Evolutionary conservation across 2,113 vertebrate species (phyloP).

Genomic region (Okapia johnstoni): DNA sequence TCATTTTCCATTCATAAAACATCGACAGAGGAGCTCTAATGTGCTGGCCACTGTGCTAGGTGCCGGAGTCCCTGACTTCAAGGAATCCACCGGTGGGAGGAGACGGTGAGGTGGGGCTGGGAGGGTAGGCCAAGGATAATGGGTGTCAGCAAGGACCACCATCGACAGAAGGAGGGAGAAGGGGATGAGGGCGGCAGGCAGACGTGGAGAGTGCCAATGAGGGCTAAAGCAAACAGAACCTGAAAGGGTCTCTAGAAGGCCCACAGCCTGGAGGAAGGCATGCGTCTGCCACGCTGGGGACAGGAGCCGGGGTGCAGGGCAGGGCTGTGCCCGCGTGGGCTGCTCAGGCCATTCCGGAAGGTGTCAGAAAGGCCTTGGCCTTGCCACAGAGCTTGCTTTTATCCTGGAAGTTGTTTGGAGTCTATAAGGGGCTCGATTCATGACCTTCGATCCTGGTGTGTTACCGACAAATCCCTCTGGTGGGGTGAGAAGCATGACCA

Average conservation of each 20-base stretch:
- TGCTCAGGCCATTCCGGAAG: background rate
- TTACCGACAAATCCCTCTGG: no score
- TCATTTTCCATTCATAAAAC: background rate
- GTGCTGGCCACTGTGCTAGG: accelerated
- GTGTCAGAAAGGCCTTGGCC: background rate
- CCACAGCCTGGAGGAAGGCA: background rate
- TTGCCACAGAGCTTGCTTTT: background rate
- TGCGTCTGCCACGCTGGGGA: accelerated
- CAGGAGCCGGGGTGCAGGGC: background rate
- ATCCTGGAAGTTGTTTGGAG: background rate
- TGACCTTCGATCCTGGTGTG: background rate
- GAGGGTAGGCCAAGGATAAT: no score
- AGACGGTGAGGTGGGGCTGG: background rate
- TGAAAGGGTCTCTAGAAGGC: background rate
- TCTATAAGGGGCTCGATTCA: background rate
- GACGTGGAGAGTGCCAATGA: background rate
- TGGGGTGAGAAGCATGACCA: background rate
- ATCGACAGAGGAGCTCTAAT: accelerated
- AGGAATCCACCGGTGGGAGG: background rate
- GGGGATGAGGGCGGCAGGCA: accelerated
- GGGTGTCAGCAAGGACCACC: background rate
- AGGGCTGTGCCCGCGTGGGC: accelerated
- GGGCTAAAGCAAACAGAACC: no score
- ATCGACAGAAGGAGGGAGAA: background rate
- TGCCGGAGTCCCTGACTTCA: background rate